phyloP scores from a whole-genome alignment of 2,888 invertebrate species.

The Palloptera scutellata region DNA sequence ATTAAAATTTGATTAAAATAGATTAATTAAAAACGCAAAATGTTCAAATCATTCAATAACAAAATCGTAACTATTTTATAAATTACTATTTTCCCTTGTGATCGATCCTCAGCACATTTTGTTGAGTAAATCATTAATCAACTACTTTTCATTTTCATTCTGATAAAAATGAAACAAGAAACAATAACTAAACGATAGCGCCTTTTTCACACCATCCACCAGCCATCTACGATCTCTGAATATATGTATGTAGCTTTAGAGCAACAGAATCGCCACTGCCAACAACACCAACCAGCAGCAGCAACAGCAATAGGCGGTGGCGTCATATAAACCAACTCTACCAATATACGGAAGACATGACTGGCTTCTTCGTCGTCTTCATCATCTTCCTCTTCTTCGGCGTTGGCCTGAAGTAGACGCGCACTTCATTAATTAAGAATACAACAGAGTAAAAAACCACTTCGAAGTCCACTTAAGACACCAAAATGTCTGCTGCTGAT shows the following conservation, averaged over 20 bases:
- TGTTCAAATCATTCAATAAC: constrained; percentile 17
- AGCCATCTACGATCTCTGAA: neutral
- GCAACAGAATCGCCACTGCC: neutral
- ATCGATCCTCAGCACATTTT: constrained; percentile 52
- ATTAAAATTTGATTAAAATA: constrained; percentile 2
- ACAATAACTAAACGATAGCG: constrained; percentile 14
- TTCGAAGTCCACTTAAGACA: neutral
- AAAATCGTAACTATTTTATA: constrained; percentile 40
- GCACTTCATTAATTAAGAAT: constrained; percentile 8
- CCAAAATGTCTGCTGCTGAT: constrained; percentile 13
- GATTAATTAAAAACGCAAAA: constrained; percentile 8
- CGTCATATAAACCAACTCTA: neutral
- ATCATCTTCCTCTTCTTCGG: too few species aligned
- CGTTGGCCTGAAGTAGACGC: neutral
- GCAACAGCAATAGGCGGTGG: constrained; percentile 6
- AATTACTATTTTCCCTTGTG: constrained; percentile 53
- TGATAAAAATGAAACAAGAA: constrained; percentile 9
- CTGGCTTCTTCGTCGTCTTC: too few species aligned
- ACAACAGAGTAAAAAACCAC: neutral
- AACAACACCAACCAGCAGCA: neutral
- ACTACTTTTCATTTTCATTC: constrained; percentile 20
- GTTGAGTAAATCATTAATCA: constrained; percentile 49
- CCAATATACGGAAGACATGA: neutral
- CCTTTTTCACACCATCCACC: constrained; percentile 3
- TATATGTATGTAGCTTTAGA: neutral